Percentiles rank a stretch among this genome's conserved stretches.
Conservation (phyloP, 2,888 invertebrate species). For the Torymus auratus region DNA sequence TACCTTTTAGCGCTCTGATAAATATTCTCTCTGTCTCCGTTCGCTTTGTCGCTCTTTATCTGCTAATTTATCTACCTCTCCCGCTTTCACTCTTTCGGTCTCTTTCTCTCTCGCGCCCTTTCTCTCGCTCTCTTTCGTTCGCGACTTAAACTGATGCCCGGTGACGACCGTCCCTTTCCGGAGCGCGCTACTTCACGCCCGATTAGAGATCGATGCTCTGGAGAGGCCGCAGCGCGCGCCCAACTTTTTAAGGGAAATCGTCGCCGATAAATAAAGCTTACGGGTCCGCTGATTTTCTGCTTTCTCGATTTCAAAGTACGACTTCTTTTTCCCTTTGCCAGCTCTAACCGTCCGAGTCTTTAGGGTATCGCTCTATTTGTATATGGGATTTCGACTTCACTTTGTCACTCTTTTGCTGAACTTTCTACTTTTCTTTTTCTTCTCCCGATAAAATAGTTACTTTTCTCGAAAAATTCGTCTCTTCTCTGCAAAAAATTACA, state of each 20-base stretch:
- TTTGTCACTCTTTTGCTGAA: too few relatives aligned
- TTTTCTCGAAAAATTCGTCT: too few relatives aligned
- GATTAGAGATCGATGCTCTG: constrained; percentile 55
- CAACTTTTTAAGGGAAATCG: constrained; percentile 50
- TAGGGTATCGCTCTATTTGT: constrained; percentile 8
- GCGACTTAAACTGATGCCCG: constrained; percentile 47
- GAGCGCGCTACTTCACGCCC: constrained; percentile 47
- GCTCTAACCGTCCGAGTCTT: neutral
- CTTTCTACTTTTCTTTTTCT: too few relatives aligned
- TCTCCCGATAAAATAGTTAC: too few relatives aligned
- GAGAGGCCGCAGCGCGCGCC: neutral
- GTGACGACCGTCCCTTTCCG: constrained; percentile 50
- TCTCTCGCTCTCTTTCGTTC: constrained; percentile 29
- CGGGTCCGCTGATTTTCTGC: constrained; percentile 42
- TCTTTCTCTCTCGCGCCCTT: constrained; percentile 16
- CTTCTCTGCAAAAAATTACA: too few relatives aligned
- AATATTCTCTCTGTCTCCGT: constrained; percentile 43
- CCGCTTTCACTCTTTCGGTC: neutral
- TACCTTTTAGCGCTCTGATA: constrained; percentile 20
- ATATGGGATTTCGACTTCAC: neutral
- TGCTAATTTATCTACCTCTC: constrained; percentile 36
- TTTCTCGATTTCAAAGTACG: constrained; percentile 33
- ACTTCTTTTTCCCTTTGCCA: neutral
- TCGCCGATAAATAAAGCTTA: constrained; percentile 50
- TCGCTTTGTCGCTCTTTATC: constrained; percentile 44